These are phyloP conservation scores for Cantharis rufa DNA, from an alignment of 2,888 invertebrate species.

Conservation along the genomic window DNA sequence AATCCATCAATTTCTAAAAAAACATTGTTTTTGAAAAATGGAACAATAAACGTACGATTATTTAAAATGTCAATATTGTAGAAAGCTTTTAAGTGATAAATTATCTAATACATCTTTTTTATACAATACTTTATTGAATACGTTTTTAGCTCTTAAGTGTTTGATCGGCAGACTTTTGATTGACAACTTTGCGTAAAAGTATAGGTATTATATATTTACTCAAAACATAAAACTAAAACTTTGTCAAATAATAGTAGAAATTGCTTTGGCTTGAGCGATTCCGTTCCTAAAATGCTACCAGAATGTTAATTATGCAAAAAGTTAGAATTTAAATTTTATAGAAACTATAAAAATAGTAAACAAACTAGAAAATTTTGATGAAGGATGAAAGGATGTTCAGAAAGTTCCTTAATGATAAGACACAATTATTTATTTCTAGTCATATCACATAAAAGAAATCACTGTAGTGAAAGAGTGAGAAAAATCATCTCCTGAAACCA, in stretches of 20 bases:
- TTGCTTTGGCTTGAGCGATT: background rate
- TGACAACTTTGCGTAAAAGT: background rate
- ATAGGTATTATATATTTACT: background rate
- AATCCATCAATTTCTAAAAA: conserved; percentile 25
- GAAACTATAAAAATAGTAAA: too few relatives aligned
- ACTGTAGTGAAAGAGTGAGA: too few relatives aligned
- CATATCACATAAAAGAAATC: too few relatives aligned
- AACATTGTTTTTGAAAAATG: conserved; percentile 23
- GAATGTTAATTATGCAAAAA: too few relatives aligned
- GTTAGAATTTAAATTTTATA: too few relatives aligned
- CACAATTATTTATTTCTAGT: too few relatives aligned
- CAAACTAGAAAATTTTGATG: too few relatives aligned
- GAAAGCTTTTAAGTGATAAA: conserved; percentile 13
- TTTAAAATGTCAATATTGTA: conserved; percentile 10
- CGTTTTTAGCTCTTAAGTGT: background rate
- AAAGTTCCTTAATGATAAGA: too few relatives aligned
- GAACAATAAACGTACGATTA: conserved; percentile 13
- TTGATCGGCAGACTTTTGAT: background rate
- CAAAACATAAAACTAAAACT: background rate
- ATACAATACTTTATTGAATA: background rate
- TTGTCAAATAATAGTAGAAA: background rate
- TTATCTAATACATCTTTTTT: background rate
- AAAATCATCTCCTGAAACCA: too few relatives aligned
- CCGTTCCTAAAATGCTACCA: too few relatives aligned
- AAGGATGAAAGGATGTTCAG: too few relatives aligned